Conservation (phyloP, 2,113 vertebrate genomes). For the Chamaea fasciata region DNA sequence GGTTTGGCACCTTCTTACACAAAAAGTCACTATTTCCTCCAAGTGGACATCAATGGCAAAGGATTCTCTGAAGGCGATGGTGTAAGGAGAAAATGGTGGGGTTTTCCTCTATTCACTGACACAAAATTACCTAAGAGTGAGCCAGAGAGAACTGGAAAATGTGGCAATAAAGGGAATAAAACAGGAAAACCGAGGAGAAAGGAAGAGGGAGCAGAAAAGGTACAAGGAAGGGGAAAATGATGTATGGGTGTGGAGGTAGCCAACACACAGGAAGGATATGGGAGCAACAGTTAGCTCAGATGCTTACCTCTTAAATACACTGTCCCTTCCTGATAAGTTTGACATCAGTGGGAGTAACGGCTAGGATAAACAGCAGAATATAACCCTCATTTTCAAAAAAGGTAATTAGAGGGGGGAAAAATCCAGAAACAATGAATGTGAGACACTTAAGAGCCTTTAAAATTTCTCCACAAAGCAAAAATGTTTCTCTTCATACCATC, state of each 20-base stretch:
- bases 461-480: neutral
- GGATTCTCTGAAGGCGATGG: rapidly evolving
- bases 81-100: neutral
- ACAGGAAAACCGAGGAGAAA: neutral
- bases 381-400: neutral
- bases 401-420: rapidly evolving
- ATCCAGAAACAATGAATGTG: neutral
- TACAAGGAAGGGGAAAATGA: neutral
- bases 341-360: neutral
- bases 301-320: neutral
- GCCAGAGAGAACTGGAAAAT: neutral
- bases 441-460: neutral
- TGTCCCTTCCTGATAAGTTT: neutral
- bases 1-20: neutral
- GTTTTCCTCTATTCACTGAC: neutral
- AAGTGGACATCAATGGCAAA: neutral
- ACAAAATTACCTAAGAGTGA: neutral
- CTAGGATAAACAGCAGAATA: neutral
- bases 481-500: neutral
- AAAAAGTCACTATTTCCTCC: neutral
- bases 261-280: neutral
- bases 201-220: neutral
- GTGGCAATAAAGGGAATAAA: neutral
- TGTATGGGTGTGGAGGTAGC: neutral
- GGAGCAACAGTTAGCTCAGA: neutral